Conservation (phyloP, 1,140 invertebrate species). For the Eupeodes corollae region DNA sequence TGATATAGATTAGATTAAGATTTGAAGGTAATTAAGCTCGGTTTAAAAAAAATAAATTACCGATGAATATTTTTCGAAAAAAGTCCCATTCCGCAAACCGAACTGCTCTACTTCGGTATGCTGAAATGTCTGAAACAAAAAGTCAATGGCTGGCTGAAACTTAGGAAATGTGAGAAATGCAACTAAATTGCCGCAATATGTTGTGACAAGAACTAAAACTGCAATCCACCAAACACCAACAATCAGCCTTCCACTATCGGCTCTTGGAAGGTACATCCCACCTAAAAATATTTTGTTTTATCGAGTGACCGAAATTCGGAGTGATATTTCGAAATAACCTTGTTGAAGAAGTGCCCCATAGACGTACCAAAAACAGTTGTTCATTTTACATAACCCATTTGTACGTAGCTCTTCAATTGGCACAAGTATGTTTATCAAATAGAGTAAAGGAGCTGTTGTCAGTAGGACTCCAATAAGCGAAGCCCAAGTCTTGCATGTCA, state of each 20-base stretch:
- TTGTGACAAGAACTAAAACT: constrained; percentile 79
- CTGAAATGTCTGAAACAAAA: constrained; percentile 55
- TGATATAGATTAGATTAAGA: not conserved
- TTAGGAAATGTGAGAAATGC: constrained; percentile 88
- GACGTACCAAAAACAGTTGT: constrained; percentile 80
- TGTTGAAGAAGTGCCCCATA: constrained; percentile 84
- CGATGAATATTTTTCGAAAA: constrained; percentile 55
- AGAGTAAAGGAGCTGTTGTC: constrained; percentile 68
- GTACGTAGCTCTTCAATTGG: constrained; percentile 54
- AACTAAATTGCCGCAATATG: constrained; percentile 85
- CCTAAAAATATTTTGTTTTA: constrained; percentile 42
- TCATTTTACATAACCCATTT: constrained; percentile 52
- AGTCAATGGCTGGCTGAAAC: constrained; percentile 64
- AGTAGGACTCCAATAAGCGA: constrained; percentile 59
- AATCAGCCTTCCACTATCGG: constrained; percentile 76
- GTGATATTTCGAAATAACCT: constrained; percentile 47
- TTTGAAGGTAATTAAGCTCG: not conserved
- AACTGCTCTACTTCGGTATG: constrained; percentile 53
- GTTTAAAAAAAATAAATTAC: constrained; percentile 29
- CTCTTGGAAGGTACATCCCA: constrained; percentile 69
- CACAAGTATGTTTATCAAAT: constrained; percentile 57
- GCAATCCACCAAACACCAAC: constrained; percentile 89
- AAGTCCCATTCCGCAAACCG: constrained; percentile 61
- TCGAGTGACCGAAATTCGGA: not conserved
- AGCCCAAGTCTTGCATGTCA: constrained; percentile 59